Evolutionary conservation across 2,113 vertebrate genomes (phyloP).

Genomic region (Tilapia sparmanii): DNA sequence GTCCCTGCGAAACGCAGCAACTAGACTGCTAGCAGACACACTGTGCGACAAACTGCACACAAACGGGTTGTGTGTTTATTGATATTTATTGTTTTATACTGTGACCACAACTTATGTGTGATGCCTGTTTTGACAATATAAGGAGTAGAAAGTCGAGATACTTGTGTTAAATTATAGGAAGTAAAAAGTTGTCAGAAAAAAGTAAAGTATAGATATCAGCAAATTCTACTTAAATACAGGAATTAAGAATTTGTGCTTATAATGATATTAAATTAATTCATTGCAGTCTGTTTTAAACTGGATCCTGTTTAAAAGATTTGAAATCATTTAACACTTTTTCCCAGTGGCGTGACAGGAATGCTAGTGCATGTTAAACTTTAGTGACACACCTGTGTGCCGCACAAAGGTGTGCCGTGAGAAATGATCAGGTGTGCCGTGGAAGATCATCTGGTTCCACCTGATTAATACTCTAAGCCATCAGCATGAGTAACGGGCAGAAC

Average conservation of each 20-base stretch:
- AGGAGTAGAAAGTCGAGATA: background rate
- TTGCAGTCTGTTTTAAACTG: background rate
- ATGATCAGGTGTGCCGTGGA: too few species aligned
- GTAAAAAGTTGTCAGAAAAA: background rate
- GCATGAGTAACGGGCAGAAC: too few species aligned
- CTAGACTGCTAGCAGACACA: background rate
- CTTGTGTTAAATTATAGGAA: background rate
- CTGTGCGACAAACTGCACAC: background rate
- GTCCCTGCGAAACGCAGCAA: background rate
- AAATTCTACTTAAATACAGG: background rate
- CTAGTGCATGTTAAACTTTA: background rate
- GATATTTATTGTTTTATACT: background rate
- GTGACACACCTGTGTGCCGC: background rate
- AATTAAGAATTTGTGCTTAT: background rate
- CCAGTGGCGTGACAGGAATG: background rate
- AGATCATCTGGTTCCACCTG: too few species aligned
- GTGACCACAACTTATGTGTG: background rate
- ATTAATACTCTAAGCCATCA: accelerated
- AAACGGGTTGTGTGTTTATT: background rate
- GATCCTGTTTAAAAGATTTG: background rate
- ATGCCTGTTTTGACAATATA: background rate
- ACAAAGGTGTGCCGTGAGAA: too few species aligned
- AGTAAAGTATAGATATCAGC: background rate
- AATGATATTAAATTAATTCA: background rate
- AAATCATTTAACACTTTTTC: background rate